Evolutionary conservation across 2,797 vertebrate species (phyloP).

Genomic region (Sebastes nivosus): DNA sequence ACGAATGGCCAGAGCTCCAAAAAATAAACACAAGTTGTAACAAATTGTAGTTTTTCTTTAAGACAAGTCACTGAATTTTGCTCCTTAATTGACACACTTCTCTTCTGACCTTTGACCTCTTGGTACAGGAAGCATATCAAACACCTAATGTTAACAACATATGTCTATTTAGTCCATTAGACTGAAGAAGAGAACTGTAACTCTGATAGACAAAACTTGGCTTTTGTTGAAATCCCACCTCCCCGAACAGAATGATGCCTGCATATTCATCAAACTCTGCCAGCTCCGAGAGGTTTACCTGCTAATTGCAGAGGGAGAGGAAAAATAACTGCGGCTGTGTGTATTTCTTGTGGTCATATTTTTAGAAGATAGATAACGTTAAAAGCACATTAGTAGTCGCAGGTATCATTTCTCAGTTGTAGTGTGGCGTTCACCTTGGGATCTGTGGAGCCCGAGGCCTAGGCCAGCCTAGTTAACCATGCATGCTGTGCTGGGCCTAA

Average conservation of each 20-base stretch:
- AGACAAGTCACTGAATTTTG: background rate
- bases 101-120: background rate
- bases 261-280: conserved; percentile 13
- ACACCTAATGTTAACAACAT: background rate
- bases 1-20: background rate
- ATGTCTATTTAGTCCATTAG: background rate
- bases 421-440: conserved; percentile 73
- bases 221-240: conserved; percentile 8
- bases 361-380: conserved; percentile 54
- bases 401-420: conserved; percentile 57
- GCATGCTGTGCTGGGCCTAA: conserved; percentile 75
- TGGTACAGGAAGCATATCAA: background rate
- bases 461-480: conserved; percentile 77
- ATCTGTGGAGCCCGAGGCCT: conserved; percentile 72
- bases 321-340: conserved; percentile 1
- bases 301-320: conserved; percentile 30
- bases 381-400: conserved; percentile 49
- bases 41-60: background rate
- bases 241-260: background rate
- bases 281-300: conserved; percentile 15
- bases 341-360: conserved; percentile 33
- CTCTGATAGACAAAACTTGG: conserved; percentile 10
- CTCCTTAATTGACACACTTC: background rate
- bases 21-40: background rate
- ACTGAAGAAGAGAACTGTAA: background rate